Percentiles rank a stretch among this genome's conserved stretches.
These are phyloP conservation scores for Mesopsocus fuscifrons DNA, from an alignment of 2,888 invertebrate genomes.

Conservation along the genomic window DNA sequence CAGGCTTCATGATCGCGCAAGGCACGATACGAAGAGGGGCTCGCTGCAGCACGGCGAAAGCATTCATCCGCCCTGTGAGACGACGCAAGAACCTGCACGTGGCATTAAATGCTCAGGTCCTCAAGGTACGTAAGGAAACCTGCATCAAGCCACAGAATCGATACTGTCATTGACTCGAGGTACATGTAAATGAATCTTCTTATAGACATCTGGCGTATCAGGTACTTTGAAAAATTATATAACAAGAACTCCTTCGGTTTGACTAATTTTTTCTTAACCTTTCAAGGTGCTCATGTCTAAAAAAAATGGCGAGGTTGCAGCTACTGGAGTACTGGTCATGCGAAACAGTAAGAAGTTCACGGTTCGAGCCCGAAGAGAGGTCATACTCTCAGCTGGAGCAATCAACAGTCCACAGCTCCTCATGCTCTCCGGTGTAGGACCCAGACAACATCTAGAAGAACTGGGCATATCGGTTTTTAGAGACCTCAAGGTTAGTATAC, in stretches of 20 bases:
- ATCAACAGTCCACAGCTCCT: slow-evolving; percentile 76
- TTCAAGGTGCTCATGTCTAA: slow-evolving; percentile 1
- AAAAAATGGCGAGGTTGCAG: slow-evolving; percentile 20
- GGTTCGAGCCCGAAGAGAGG: slow-evolving; percentile 56
- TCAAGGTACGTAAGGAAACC: slow-evolving; percentile 31
- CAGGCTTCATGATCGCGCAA: slow-evolving; percentile 74
- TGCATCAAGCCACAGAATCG: too few species aligned
- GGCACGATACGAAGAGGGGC: slow-evolving; percentile 67
- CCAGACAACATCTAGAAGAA: slow-evolving; percentile 49
- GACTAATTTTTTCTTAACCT: neutral
- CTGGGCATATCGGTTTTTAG: slow-evolving; percentile 53
- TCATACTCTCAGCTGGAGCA: slow-evolving; percentile 73
- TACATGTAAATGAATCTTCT: too few species aligned
- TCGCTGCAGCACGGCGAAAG: slow-evolving; percentile 74
- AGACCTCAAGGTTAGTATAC: slow-evolving; percentile 42
- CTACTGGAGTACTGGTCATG: slow-evolving; percentile 55
- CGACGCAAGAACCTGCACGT: slow-evolving; percentile 59
- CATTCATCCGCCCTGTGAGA: slow-evolving; percentile 66
- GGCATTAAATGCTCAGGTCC: slow-evolving; percentile 54
- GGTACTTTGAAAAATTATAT: slow-evolving; percentile 1
- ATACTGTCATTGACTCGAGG: too few species aligned
- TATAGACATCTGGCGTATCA: neutral
- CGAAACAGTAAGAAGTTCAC: slow-evolving; percentile 41
- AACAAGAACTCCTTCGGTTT: too few species aligned
- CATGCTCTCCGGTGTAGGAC: slow-evolving; percentile 81